Evolutionary conservation across 2,888 invertebrate genomes (phyloP), one percentile per base, ranked within the genome.

Genomic region (Hedychridium roseum): DNA sequence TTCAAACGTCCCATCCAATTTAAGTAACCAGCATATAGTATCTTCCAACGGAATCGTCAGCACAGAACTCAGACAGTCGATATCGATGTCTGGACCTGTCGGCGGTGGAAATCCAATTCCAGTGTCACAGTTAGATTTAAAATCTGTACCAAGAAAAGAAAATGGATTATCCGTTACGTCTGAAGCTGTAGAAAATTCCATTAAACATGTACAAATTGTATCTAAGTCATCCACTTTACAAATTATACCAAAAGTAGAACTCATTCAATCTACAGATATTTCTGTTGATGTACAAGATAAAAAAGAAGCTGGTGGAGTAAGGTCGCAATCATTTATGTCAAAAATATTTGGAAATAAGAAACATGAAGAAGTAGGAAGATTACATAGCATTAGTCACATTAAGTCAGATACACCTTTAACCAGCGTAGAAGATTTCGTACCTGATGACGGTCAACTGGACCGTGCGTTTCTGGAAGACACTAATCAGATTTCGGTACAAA

Each of bases 391-490:
- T n/a, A 50, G 53, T 34, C 59, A 54, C 30, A 30, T 41, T 1
- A 58, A 42, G 43, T 51, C 58, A 3, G 66, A 44, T 34, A 20
- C 44, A 11, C 68, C 76, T 2, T 73, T 83, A 6, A 76, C 80
- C 2, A 83, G 82, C 57, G 87, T 90, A 5, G 89, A 90, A 61
- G 89, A 90, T 68, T 90, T 89, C 82, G 80, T 89, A 71, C 83
- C 90, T 51, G 85, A 92, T 80, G 80, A 86, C 69, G 90, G 89
- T n/a, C 85, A 87, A 32, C 74, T 90, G 26, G 90, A 90, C 68
- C 85, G 86, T 70, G 89, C 88, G 43, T 91, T 92, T 71, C 80
- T 91, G 28, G 91, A 91, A 54, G 91, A 91, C 63, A 76, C 81
- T 9, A 82, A 76, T 48, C 77, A 80, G 56, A 71, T 74, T 41